Evolutionary conservation across 2,113 vertebrate species (phyloP), one percentile per base, ranked within the genome.

Genomic region (Barnardius zonarius): DNA sequence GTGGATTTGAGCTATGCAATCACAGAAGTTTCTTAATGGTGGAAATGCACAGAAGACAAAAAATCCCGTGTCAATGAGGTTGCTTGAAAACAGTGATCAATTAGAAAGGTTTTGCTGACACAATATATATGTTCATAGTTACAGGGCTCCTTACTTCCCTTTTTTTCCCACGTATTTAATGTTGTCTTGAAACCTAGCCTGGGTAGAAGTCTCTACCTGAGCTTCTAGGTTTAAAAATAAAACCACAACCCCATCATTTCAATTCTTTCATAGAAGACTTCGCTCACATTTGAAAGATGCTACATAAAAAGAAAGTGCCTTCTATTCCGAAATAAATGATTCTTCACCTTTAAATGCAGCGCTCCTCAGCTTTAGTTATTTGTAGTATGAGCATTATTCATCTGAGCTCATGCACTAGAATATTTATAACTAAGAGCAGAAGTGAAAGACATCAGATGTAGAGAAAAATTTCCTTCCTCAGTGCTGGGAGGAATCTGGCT

Each of bases 341-440:
- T 89, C 49, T 83, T 92, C 73, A 93, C 55, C 51, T 91, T 94
- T 91, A 94, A 92, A 89, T 87, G 57, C 43, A 52, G 70, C 43
- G 28, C 63, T 85, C 43, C 37, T 92, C 75, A 77, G 85, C 63
- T 88, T 88, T 70, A 83, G 78, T 94, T 95, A 85, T 93, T 80
- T 90, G 85, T 59, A 85, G n/a, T 76, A 70, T 63, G 17, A 87
- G 57, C 82, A 89, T 78, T 89, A 91, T 91, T 86, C 83, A 77
- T 88, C 86, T 89, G 62, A 94, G 74, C 82, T 93, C 78, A 68
- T 49, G 67, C 81, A 73, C 70, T 83, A 72, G 89, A 85, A 68
- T 95, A 89, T 91, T 93, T 91, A 86, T 95, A 93, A 92, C 68
- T 81, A 59, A 92, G 62, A 89, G 68, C 81, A 84, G 80, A 92